Base-by-base conservation (phyloP, 2,797 vertebrate genomes). In the Gymnocypris eckloni region DNA sequence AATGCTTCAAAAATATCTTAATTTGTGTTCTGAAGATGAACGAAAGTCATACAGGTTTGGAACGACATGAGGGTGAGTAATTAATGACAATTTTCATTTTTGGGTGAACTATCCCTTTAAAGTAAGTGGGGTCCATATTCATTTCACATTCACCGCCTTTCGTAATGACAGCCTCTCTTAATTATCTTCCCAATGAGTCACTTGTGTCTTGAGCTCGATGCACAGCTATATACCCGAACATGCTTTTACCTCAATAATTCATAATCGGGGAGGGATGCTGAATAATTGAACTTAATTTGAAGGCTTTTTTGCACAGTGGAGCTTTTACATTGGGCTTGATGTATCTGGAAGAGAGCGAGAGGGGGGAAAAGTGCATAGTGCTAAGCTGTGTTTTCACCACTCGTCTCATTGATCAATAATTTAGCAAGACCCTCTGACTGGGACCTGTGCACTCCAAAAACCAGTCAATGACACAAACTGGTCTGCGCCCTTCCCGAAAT, bases 261-360 rank as follows among this genome's bases (percentile, higher is more conserved):
- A 96, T 95, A 89, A 92, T 95, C 92, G 94, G 93, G 92, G 94
- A 96, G 93, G 94, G 93, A 95, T 96, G 93, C 90, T 96, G 94
- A 96, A 96, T 96, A 95, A 96, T 96, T 96, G 93, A 96, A 95
- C 88, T 96, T 94, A 95, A 96, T 94, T 95, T 95, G 96, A 95
- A 96, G 93, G 94, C 93, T 94, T 96, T 95, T 95, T 94, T 94
- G 95, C 94, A 93, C 94, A 92, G 93, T 89, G 86, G 92, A 94
- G 95, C 94, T 96, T 89, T 95, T 93, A 93, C 93, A 94, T 95
- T 94, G 93, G 92, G 94, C 92, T 81, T 95, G 95, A 95, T 95
- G 95, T 94, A 95, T 96, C 94, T 93, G 90, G 22, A 41, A 81
- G 25, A 54, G 61, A 79, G 45, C 67, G n/a, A 45, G 33, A 45